Conservation (phyloP, 2,113 vertebrate genomes). For the Thinocorus orbignyianus region DNA sequence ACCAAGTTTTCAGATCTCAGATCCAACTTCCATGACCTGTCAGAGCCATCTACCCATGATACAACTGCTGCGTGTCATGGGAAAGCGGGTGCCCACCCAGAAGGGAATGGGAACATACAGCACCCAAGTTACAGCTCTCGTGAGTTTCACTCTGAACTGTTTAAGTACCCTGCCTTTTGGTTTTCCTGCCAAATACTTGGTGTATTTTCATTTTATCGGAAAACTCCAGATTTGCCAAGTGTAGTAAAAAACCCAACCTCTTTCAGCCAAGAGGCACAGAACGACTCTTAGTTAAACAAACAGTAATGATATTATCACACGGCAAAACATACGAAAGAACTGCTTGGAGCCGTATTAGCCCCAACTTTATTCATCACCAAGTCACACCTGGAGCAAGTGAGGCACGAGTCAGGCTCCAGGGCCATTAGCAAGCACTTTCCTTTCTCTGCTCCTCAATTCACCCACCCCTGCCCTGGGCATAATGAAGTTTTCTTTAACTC, state of each 20-base stretch:
- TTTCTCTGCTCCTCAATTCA: background rate
- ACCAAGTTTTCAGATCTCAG: background rate
- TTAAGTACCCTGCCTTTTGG: background rate
- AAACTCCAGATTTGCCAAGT: background rate
- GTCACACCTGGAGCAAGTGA: background rate
- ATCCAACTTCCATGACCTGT: background rate
- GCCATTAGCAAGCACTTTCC: background rate
- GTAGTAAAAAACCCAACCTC: background rate
- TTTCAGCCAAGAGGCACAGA: background rate
- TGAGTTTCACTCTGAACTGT: background rate
- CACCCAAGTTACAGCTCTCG: background rate
- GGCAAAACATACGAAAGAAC: background rate
- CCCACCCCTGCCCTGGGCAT: constrained; percentile 5
- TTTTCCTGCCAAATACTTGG: background rate
- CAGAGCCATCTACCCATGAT: background rate
- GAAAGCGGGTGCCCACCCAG: background rate
- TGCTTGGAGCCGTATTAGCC: background rate
- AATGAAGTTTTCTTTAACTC: constrained; percentile 34
- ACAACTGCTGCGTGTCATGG: too few relatives aligned
- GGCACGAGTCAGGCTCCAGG: background rate
- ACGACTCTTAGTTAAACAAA: background rate
- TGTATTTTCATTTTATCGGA: background rate
- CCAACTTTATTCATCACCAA: background rate
- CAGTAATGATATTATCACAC: background rate
- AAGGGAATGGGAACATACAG: background rate